Conservation (phyloP, 2,797 vertebrate species). For the Cheirogaleus major region DNA sequence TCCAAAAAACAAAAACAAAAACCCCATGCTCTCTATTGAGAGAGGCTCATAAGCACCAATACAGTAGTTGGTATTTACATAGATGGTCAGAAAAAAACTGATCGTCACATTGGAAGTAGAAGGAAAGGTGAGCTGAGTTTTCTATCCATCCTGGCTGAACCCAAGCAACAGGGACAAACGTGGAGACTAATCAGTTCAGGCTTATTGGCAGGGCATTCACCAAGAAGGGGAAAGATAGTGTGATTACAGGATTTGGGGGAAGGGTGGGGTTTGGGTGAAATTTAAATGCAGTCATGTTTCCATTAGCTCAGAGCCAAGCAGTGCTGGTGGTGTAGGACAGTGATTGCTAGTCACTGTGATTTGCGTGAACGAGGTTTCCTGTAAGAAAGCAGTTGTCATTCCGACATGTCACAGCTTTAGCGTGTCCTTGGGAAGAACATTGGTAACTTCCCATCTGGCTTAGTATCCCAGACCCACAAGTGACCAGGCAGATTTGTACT, state of each 20-base stretch:
- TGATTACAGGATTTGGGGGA: too few relatives aligned
- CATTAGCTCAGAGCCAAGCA: neutral
- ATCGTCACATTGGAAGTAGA: neutral
- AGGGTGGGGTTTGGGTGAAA: neutral
- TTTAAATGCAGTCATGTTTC: neutral
- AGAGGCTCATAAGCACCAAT: neutral
- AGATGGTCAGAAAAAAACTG: neutral
- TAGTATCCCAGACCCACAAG: neutral
- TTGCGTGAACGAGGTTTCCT: neutral
- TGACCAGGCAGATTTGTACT: neutral
- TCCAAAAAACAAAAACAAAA: neutral
- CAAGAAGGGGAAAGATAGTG: neutral
- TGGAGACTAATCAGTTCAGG: neutral
- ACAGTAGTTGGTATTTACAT: too few relatives aligned
- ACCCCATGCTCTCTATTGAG: neutral
- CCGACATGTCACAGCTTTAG: too few relatives aligned
- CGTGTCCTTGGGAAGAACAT: neutral
- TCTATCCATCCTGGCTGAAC: fast-evolving
- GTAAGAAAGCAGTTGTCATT: fast-evolving
- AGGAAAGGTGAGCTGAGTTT: neutral
- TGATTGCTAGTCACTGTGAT: neutral
- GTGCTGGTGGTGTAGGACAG: fast-evolving
- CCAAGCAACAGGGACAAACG: neutral
- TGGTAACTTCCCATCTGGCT: neutral
- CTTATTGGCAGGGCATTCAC: neutral